Base-by-base conservation (phyloP, 2,888 invertebrate genomes). In the Ochlodes sylvanus region DNA sequence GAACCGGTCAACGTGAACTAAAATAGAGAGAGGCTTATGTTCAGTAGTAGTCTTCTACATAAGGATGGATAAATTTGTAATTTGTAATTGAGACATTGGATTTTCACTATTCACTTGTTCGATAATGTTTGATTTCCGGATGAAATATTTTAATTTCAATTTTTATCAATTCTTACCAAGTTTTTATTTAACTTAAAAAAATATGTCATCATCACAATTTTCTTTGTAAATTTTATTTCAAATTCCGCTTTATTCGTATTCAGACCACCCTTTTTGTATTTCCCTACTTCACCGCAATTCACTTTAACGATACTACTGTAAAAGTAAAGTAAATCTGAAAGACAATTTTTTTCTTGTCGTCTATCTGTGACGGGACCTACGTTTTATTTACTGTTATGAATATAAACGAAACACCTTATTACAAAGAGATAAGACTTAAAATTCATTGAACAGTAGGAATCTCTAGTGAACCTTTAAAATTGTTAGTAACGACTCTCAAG, bases 221-320 rank as follows among this genome's bases (percentile, higher is more conserved):
- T 50, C 41, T 56, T 50, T 41, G 34, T 54, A 66, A 60, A 54
- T 41, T 52, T 52, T 38, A 60, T 15, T 27, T 44, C 42, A 54
- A 66, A 32, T 54, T n/a, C 52, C 71, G 68, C 70, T 69, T 68
- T 70, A 71, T 72, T 71, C 69, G 71, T 73, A 73, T 71, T 73
- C 71, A 57, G 62, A 63, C 69, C 70, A 71, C 70, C 70, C 71
- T 68, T 71, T 84, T 75, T 79, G 81, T 81, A 82, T 85, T 84
- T 84, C 77, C 76, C 77, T 80, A 87, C 84, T 87, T 84, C 81
- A 83, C 87, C 86, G 85, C 86, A 88, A 88, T 88, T 89, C 87
- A 81, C 82, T 86, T 84, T 88, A 88, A 89, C 81, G 85, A 86
- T 81, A 80, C 80, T 78, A 83, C 84, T 81, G 77, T 82, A 81